These are phyloP conservation scores for Pandion haliaetus DNA, from an alignment of 2,113 vertebrate genomes.

Conservation along the genomic window DNA sequence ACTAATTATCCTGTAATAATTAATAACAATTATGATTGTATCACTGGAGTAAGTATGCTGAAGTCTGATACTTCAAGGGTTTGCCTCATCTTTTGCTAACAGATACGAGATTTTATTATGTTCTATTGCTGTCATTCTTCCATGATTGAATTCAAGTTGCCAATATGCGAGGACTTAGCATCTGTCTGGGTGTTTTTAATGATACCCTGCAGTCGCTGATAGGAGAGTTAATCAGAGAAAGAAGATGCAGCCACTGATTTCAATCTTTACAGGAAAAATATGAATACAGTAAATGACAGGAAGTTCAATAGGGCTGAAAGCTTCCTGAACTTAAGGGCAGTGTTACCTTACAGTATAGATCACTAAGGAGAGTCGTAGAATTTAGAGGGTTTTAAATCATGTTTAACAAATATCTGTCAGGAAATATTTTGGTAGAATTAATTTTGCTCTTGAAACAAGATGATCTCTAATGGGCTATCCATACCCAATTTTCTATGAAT, in stretches of 20 bases:
- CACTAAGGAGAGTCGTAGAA: neutral
- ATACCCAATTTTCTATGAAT: neutral
- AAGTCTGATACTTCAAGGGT: neutral
- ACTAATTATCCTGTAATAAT: neutral
- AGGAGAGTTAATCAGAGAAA: neutral
- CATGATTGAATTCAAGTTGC: neutral
- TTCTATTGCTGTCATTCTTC: neutral
- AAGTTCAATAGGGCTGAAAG: neutral
- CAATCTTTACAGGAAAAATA: neutral
- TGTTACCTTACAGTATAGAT: neutral
- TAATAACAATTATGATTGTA: neutral
- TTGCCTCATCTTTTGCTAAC: neutral
- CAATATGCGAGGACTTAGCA: neutral
- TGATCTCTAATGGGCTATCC: neutral
- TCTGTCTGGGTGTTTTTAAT: neutral
- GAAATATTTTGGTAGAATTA: neutral
- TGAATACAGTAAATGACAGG: neutral
- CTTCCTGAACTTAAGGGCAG: neutral
- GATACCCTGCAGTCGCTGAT: neutral
- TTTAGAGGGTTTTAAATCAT: neutral
- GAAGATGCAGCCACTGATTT: neutral
- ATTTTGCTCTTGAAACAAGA: neutral
- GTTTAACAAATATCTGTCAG: neutral
- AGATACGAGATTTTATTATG: neutral
- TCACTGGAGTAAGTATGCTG: neutral